These are phyloP conservation scores for Rhinolophus sinicus DNA, from an alignment of 2,113 vertebrate genomes.

Conservation along the genomic window DNA sequence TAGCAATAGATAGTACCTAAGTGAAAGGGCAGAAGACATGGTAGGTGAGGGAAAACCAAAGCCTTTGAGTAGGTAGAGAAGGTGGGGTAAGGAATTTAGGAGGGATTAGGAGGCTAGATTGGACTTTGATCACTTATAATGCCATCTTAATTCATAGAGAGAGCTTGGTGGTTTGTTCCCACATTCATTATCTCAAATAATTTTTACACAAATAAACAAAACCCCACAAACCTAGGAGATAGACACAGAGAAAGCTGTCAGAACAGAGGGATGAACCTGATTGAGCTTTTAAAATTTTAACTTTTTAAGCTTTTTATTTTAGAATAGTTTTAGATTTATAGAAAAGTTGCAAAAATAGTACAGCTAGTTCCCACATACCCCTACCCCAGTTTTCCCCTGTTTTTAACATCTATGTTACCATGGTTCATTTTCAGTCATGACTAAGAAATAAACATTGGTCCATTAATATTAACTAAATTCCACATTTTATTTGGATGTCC, in stretches of 20 bases:
- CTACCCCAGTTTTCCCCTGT: background rate
- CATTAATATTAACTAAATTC: background rate
- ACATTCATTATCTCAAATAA: background rate
- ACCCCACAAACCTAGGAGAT: background rate
- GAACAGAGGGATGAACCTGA: background rate
- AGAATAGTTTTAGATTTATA: background rate
- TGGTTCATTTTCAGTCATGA: background rate
- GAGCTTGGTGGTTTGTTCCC: background rate
- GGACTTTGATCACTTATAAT: background rate
- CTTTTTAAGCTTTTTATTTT: background rate
- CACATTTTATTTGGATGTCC: background rate
- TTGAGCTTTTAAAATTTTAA: background rate
- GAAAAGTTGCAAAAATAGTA: background rate
- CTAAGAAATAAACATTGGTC: constrained; percentile 1
- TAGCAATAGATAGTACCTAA: background rate
- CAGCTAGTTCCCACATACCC: background rate
- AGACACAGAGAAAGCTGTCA: background rate
- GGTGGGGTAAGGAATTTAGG: background rate
- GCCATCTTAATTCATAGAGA: background rate
- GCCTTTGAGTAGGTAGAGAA: background rate
- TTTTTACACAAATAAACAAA: background rate
- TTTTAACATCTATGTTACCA: background rate
- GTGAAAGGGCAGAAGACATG: background rate
- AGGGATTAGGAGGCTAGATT: background rate
- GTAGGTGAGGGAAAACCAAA: background rate